These are phyloP conservation scores for Euschistus heros DNA, from an alignment of 1,140 invertebrate genomes.

Conservation along the genomic window DNA sequence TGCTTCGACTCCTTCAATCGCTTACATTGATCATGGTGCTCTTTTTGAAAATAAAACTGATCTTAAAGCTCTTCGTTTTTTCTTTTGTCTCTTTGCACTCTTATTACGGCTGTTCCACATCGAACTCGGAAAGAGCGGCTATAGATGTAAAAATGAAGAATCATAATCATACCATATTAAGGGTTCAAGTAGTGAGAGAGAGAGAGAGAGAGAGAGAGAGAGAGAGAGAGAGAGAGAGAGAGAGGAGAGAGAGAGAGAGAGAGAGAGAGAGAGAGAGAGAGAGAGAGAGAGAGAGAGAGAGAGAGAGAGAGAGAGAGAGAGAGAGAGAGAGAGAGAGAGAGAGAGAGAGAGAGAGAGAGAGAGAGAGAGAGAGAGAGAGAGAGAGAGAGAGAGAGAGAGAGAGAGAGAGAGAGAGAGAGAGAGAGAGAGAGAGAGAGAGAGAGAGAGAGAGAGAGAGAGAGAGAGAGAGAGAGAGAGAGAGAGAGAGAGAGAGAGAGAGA, in stretches of 20 bases:
- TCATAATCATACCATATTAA: no score
- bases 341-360: not conserved
- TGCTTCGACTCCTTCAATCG: no score
- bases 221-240: not conserved
- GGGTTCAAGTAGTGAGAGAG: not conserved
- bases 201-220: not conserved
- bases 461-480: constrained; percentile 13
- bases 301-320: not conserved
- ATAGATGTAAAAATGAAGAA: no score
- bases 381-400: constrained; percentile 1
- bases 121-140: no score
- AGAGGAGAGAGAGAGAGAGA: not conserved
- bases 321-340: not conserved
- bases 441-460: not conserved
- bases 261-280: not conserved
- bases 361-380: not conserved
- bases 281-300: not conserved
- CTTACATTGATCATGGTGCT: no score
- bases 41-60: no score
- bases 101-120: no score
- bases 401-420: constrained; percentile 1
- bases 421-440: not conserved
- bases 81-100: no score
- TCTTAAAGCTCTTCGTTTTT: no score
- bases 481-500: constrained; percentile 10